Base-by-base conservation (phyloP, 1,140 invertebrate species). In the Brachionus rubens region DNA sequence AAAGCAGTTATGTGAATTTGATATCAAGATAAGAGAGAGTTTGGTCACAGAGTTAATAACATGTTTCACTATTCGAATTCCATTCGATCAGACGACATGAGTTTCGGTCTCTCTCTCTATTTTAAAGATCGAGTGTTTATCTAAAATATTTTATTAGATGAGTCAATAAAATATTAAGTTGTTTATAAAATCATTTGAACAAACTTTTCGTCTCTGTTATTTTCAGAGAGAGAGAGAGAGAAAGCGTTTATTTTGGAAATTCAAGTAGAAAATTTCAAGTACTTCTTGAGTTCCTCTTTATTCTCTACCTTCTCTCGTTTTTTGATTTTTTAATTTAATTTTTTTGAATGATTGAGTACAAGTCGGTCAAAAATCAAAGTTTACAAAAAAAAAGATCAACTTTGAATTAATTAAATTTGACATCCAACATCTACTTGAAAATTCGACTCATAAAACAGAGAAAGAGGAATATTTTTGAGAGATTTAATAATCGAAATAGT, bases 111-210 rank as follows among this genome's bases (percentile, higher is more conserved):
- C 33, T 59, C n/a, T n/a, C 28, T 26, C n/a, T 33, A 10, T 0
- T 16, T 16, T 33, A 9, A 33, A 30, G 33, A 54, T 33, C 6
- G 28, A 21, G 14, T 59, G 28, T 59, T 59, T 59, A 59, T 59
- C 54, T 59, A 16, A 40, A 59, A 59, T 59, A 59, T 59, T 59
- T 59, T 33, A 36, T 36, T 5, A 33, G 26, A 33, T 33, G 14
- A 59, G 54, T 59, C 54, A 59, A 59, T 59, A 59, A 33, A 59
- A 59, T 59, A 33, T 59, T 28, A 59, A 59, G 54, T 59, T 59
- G 54, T 59, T 59, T 59, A 33, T 10, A 59, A 59, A 59, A 59
- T 59, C 54, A 59, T 59, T 59, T 59, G 54, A 59, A 28, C 54
- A 59, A 59, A 59, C 54, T 59, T 40, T 59, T 59, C 9, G 9